Conservation (phyloP, 2,888 invertebrate genomes). For the Pristionchus fissidentatus region DNA sequence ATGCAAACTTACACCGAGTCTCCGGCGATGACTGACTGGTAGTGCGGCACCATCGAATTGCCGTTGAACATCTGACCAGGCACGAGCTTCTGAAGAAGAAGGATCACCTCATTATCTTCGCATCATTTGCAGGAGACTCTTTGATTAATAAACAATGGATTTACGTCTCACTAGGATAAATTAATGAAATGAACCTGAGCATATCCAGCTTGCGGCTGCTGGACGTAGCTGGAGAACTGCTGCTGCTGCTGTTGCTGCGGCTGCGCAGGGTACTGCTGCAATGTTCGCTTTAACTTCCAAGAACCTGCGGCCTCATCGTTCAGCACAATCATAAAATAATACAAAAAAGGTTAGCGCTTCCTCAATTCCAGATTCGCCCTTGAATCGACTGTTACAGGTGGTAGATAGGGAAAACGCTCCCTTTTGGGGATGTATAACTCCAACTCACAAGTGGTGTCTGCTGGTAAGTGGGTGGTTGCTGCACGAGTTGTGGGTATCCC, state of each 20-base stretch:
- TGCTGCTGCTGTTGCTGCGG: slow-evolving; percentile 25
- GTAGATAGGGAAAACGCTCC: too few species aligned
- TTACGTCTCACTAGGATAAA: neutral
- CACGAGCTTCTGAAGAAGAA: neutral
- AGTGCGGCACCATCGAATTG: slow-evolving; percentile 25
- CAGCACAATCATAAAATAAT: neutral
- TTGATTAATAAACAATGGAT: too few species aligned
- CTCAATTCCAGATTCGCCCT: neutral
- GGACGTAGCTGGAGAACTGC: slow-evolving; percentile 20
- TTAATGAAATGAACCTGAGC: neutral
- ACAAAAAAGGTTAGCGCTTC: neutral
- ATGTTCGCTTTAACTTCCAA: neutral
- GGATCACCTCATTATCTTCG: too few species aligned
- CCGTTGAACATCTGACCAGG: slow-evolving; percentile 36
- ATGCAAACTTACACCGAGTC: neutral
- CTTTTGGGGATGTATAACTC: neutral
- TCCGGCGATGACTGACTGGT: neutral
- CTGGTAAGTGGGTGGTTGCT: neutral
- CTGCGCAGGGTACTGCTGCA: neutral
- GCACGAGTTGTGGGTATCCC: neutral
- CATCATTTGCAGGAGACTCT: too few species aligned
- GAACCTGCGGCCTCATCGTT: neutral
- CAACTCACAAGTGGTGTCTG: neutral
- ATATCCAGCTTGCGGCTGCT: neutral
- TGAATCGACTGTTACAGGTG: neutral